Conservation (phyloP, 2,113 vertebrate genomes). For the Monarcha castaneiventris region DNA sequence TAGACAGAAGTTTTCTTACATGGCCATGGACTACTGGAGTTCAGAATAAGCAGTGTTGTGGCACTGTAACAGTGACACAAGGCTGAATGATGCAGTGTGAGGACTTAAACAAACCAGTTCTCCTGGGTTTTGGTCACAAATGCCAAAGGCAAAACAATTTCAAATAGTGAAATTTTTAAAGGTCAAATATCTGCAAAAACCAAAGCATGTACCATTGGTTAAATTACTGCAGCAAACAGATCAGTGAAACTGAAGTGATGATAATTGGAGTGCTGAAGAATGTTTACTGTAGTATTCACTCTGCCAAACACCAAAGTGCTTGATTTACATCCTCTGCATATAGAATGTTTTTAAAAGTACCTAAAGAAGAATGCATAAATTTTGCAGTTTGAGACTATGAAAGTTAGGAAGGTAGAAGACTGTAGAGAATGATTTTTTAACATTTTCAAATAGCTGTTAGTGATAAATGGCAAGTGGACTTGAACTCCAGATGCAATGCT, state of each 20-base stretch:
- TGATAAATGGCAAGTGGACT: neutral
- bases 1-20: neutral
- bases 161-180: constrained; percentile 11
- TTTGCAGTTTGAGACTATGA: neutral
- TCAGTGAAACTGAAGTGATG: neutral
- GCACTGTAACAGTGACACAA: neutral
- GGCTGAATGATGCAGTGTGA: neutral
- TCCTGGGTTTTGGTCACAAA: neutral
- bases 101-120: neutral
- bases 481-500: neutral
- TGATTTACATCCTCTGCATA: neutral
- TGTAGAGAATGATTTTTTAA: neutral
- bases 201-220: neutral
- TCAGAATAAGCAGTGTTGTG: neutral
- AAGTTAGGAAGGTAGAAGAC: neutral
- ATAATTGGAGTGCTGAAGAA: neutral
- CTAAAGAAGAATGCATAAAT: neutral
- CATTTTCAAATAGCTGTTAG: neutral
- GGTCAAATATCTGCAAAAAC: neutral
- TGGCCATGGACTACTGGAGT: neutral
- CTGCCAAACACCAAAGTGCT: neutral
- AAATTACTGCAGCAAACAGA: constrained; percentile 11
- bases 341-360: neutral
- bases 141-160: neutral
- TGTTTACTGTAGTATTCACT: neutral